Conservation (phyloP, 2,113 vertebrate genomes). For the Gracilinanus agilis region DNA sequence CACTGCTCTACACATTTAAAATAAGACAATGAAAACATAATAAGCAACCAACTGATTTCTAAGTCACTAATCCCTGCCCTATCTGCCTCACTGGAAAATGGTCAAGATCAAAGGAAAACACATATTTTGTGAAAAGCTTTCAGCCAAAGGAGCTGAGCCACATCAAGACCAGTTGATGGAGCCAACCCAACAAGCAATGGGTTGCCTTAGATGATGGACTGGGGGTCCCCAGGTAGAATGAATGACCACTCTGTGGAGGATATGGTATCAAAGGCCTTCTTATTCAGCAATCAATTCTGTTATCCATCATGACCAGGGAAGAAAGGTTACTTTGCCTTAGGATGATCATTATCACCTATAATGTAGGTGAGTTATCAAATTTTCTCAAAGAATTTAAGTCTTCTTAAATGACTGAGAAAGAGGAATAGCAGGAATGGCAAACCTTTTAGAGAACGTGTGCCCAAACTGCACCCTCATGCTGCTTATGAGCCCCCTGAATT, state of each 20-base stretch:
- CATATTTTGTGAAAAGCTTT: neutral
- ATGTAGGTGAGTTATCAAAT: neutral
- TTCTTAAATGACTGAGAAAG: conserved; percentile 20
- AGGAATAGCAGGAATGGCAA: neutral
- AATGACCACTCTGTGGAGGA: neutral
- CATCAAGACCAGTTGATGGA: neutral
- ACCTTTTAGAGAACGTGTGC: no score
- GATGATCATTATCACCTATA: neutral
- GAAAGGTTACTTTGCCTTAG: neutral
- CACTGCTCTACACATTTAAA: no score
- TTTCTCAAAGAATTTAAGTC: neutral
- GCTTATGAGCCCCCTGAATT: no score
- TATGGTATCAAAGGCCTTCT: neutral
- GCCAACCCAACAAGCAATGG: neutral
- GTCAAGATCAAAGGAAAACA: neutral
- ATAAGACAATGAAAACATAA: neutral
- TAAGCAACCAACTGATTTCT: neutral
- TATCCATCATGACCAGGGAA: neutral
- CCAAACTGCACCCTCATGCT: no score
- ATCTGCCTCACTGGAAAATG: neutral
- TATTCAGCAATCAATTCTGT: neutral
- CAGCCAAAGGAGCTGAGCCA: neutral
- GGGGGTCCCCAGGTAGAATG: neutral
- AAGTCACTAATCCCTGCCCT: neutral
- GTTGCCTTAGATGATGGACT: neutral